phyloP scores from a whole-genome alignment of 1,140 invertebrate species.

The Drosophila lacteicornis region DNA sequence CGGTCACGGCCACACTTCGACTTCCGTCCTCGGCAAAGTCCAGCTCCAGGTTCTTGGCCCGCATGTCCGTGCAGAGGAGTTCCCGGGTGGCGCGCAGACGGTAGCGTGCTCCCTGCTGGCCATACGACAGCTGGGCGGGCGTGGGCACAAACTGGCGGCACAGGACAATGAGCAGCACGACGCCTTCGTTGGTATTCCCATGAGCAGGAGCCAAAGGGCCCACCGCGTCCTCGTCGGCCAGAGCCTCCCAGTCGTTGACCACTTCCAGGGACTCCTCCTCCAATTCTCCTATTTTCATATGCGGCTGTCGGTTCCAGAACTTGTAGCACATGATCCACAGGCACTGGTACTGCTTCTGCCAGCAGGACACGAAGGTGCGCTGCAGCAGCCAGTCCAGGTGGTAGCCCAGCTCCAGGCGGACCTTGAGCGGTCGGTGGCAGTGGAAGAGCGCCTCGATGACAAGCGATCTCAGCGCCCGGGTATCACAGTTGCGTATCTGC shows the following conservation, averaged over 20 bases:
- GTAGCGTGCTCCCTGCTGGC: conserved; percentile 41
- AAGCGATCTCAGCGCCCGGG: conserved; percentile 30
- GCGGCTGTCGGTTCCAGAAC: conserved; percentile 42
- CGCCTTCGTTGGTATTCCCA: conserved; percentile 50
- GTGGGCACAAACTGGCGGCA: conserved; percentile 64
- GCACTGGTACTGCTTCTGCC: conserved; percentile 53
- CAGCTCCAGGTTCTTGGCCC: conserved; percentile 69
- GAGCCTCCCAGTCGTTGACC: conserved; percentile 53
- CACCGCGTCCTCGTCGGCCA: conserved; percentile 21
- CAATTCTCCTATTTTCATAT: background rate
- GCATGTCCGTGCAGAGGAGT: conserved; percentile 71
- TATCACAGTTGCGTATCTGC: conserved; percentile 61
- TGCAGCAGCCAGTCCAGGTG: conserved; percentile 64
- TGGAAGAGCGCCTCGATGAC: conserved; percentile 66
- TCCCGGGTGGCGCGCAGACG: conserved; percentile 59
- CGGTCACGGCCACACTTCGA: conserved; percentile 45
- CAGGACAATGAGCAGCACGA: conserved; percentile 57
- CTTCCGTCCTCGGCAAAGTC: conserved; percentile 61
- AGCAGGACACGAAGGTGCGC: conserved; percentile 57
- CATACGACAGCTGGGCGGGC: conserved; percentile 54
- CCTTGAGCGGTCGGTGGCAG: conserved; percentile 60
- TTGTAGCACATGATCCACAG: conserved; percentile 76
- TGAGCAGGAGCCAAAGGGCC: background rate
- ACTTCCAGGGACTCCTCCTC: conserved; percentile 14
- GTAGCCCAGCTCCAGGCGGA: conserved; percentile 57